Evolutionary conservation across 2,797 vertebrate species (phyloP).

Genomic region (Epinephelus awoara): DNA sequence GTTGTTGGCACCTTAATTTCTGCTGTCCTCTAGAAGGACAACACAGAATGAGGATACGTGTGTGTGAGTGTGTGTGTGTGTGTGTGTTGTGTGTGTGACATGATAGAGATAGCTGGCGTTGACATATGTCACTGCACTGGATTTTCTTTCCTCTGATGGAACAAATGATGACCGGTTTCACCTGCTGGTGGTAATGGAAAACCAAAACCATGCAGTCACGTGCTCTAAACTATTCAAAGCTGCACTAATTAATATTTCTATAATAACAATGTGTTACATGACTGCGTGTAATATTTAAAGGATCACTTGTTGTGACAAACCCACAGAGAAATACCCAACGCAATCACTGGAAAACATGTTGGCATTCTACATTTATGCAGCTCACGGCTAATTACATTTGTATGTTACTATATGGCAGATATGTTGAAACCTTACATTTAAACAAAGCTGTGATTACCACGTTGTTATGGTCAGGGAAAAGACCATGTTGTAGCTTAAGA

Average conservation of each 20-base stretch:
- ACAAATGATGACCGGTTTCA: not conserved
- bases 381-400: too few species aligned
- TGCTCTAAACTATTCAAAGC: not conserved
- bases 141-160: not conserved
- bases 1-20: not conserved
- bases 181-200: not conserved
- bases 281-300: too few species aligned
- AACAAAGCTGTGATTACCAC: too few species aligned
- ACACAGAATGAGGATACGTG: not conserved
- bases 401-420: too few species aligned
- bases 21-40: not conserved
- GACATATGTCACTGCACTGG: slow-evolving; percentile 3
- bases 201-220: not conserved
- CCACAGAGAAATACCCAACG: too few species aligned
- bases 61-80: not conserved
- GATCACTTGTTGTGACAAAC: too few species aligned
- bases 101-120: not conserved
- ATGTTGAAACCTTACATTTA: too few species aligned
- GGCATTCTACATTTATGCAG: too few species aligned
- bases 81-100: not conserved
- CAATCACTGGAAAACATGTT: too few species aligned
- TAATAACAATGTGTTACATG: too few species aligned
- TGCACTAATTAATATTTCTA: not conserved
- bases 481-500: too few species aligned
- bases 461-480: too few species aligned